Conservation (phyloP, 2,113 vertebrate genomes). For the Lasiurus cinereus region DNA sequence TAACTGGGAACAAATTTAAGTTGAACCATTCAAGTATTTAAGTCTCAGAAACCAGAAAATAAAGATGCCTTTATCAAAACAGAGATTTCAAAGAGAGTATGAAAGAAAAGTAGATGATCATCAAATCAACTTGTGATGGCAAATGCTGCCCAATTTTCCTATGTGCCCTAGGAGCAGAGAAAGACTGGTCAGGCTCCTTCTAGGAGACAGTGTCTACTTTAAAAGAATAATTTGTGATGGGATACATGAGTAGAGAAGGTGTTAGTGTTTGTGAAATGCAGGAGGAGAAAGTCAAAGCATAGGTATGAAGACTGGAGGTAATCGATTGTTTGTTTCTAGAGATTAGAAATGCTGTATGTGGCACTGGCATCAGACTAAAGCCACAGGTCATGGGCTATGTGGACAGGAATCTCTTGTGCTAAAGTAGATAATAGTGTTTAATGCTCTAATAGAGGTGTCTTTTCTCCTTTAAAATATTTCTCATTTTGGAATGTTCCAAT, state of each 20-base stretch:
- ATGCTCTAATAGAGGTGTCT: background rate
- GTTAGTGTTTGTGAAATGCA: background rate
- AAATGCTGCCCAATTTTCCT: background rate
- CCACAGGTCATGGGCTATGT: background rate
- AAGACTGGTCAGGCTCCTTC: accelerated
- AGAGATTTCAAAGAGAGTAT: slow-evolving; percentile 33
- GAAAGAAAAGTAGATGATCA: slow-evolving; percentile 41
- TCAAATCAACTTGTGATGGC: background rate
- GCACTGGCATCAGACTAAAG: background rate
- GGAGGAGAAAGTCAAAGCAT: background rate
- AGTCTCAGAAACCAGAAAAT: slow-evolving; percentile 56
- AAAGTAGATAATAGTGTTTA: background rate
- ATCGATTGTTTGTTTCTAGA: background rate
- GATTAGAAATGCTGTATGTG: background rate
- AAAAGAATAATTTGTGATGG: background rate
- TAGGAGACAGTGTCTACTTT: background rate
- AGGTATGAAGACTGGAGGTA: background rate
- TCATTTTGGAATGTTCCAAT: background rate
- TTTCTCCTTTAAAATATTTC: background rate
- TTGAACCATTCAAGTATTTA: slow-evolving; percentile 48
- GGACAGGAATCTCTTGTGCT: background rate
- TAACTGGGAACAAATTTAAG: slow-evolving; percentile 37
- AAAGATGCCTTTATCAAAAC: slow-evolving; percentile 56
- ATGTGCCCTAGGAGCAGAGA: background rate
- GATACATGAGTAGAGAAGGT: background rate